Percentiles rank a stretch among this genome's conserved stretches.
phyloP scores from a whole-genome alignment of 2,797 vertebrate species.

The Hypotaenidia philippensis region DNA sequence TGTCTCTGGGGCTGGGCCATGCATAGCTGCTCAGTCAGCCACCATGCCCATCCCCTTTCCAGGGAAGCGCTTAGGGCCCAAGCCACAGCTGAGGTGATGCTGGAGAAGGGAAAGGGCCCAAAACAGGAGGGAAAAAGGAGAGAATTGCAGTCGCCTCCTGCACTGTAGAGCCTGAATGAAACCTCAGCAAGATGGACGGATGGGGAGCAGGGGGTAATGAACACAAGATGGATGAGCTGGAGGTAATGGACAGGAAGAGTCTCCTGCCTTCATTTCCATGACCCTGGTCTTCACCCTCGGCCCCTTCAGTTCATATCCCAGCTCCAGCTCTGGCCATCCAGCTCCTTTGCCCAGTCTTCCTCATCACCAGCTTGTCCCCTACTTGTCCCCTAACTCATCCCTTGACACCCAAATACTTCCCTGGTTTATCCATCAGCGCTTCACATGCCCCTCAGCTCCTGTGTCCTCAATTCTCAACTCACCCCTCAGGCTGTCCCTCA shows the following conservation, averaged over 20 bases:
- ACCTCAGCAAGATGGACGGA: accelerated
- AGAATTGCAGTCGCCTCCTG: background rate
- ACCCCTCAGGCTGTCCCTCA: background rate
- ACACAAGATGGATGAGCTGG: accelerated
- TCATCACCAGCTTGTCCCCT: background rate
- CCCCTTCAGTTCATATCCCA: background rate
- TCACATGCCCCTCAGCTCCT: accelerated
- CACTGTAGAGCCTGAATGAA: accelerated
- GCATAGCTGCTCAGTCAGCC: accelerated
- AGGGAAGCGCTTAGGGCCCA: background rate
- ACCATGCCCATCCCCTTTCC: background rate
- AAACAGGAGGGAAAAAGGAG: background rate
- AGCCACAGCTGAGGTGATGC: accelerated
- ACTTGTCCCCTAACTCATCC: background rate
- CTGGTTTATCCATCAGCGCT: no score
- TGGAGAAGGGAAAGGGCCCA: background rate
- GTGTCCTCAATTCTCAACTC: no score
- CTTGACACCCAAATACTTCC: background rate
- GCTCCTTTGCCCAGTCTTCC: no score
- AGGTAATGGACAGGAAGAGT: accelerated
- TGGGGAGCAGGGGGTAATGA: background rate
- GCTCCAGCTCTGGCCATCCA: background rate
- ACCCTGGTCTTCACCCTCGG: accelerated
- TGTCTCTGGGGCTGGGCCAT: background rate
- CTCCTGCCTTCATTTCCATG: background rate